Conservation (phyloP, 2,888 invertebrate genomes). For the Cheilosia vulpina region DNA sequence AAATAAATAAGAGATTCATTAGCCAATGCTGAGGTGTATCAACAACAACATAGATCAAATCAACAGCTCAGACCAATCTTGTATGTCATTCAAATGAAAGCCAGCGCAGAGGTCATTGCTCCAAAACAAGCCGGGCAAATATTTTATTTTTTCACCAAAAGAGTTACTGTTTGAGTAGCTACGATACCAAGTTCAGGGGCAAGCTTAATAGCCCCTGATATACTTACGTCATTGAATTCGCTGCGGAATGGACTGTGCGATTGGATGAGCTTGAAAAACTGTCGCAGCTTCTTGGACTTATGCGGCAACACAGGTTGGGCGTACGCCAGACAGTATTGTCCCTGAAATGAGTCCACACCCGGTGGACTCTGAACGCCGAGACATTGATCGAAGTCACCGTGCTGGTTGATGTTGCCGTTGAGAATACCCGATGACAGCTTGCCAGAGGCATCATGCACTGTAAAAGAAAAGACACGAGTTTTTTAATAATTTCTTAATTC, state of each 20-base stretch:
- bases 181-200: conserved; percentile 27
- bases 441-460: conserved; percentile 88
- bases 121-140: conserved; percentile 18
- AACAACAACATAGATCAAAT: too few species aligned
- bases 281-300: conserved; percentile 83
- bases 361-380: conserved; percentile 77
- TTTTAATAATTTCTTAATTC: conserved; percentile 14
- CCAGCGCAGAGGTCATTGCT: conserved; percentile 35
- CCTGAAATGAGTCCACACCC: conserved; percentile 78
- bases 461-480: conserved; percentile 71
- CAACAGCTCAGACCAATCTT: background rate
- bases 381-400: conserved; percentile 85
- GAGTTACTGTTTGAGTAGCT: background rate
- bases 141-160: background rate
- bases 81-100: background rate
- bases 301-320: conserved; percentile 85
- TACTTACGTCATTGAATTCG: conserved; percentile 88
- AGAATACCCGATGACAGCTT: conserved; percentile 87
- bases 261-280: conserved; percentile 85
- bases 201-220: conserved; percentile 7
- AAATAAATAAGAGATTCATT: too few species aligned
- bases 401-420: conserved; percentile 88
- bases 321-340: conserved; percentile 88
- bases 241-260: conserved; percentile 87
- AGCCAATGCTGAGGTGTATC: too few species aligned